Base-by-base conservation (phyloP, 2,113 vertebrate genomes). In the Podarcis raffonei region DNA sequence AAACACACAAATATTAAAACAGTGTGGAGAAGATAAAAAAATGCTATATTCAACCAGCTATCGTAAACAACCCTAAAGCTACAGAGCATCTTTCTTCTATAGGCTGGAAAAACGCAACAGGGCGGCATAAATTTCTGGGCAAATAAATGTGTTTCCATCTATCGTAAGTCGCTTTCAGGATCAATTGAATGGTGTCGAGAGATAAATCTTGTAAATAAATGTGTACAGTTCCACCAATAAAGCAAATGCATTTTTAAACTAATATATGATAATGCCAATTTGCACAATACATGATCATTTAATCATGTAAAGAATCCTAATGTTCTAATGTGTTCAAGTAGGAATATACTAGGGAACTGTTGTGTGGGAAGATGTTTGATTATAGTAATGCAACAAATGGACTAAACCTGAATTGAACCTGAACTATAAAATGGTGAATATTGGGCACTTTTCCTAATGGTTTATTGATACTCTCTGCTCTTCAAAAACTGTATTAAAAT, bases 261-360 rank as follows among this genome's bases (percentile, higher is more conserved):
- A 59, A 69, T 16, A 69, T 48, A 32, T 32, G 42, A 0, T 75
- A 7, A 59, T n/a, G 77, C 35, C 68, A 62, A 83, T 39, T 72
- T 66, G 86, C 32, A 1, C 88, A 23, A 13, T 88, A 84, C 87
- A 79, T 48, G 83, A 85, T 91, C 32, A 69, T 23, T 42, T 48
- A 75, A 89, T 88, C 48, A 59, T 83, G 75, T 94, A 90, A 89
- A 89, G 3, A 90, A 59, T 53, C 9, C 9, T 53, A 53, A 53
- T 53, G 48, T 53, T 53, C 48, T 53, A 12, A 53, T 53, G 9
- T 53, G 0, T 15, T 88, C 84, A 48, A 32, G 42, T 85, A 92
- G 76, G 81, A 39, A 42, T 18, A n/a, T 68, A 48, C 11, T 66
- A 78, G 39, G 42, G 71, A 85, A 91, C 68, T 74, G 59, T 65